Base-by-base conservation (phyloP, 2,113 vertebrate genomes). In the Scortum barcoo region DNA sequence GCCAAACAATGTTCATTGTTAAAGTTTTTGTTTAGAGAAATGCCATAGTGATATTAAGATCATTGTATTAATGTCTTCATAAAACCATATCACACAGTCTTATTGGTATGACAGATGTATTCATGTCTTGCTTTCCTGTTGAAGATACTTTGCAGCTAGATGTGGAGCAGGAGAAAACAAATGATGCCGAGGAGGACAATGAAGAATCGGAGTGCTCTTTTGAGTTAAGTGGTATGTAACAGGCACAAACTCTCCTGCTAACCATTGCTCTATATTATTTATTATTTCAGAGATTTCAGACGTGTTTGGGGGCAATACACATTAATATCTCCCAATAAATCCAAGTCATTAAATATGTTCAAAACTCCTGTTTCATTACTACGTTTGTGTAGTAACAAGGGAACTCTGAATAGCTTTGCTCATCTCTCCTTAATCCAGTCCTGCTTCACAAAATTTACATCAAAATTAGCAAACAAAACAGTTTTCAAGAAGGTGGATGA, bases 71-170 rank as follows among this genome's bases (percentile, higher is more conserved):
- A 14, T 26, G 14, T 54, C 10, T 42, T 68, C 3, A n/a, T 13
- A 50, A 57, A 36, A 42, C 19, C 14, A 53, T 8, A 42, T 62
- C 7, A 33, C 13, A 1, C 0, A 11, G 24, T 51, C 4, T 7
- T 46, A 7, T 26, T 22, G 46, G 1, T 46, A 5, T 20, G 11
- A 22, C 10, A 28, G 2, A 7, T 19, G 2, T 69, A n/a, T 44
- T 9, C 6, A 5, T 72, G 4, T 51, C 2, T 76, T 28, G 3
- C 11, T 62, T 83, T 76, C 13, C 38, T 66, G 3, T 22, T 71
- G 26, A 33, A 92, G 91, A 75, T 68, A 11, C 75, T 40, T 19
- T 91, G 50, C 53, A 77, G 28, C 75, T 69, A 0, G 42, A 70
- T 7, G 11, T 4, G 20, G 58, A 81, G 63, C 24, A n/a, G 0